Evolutionary conservation across 2,888 invertebrate species (phyloP), one percentile per base, ranked within the genome.

Genomic region (Tubiluchus corallicola): DNA sequence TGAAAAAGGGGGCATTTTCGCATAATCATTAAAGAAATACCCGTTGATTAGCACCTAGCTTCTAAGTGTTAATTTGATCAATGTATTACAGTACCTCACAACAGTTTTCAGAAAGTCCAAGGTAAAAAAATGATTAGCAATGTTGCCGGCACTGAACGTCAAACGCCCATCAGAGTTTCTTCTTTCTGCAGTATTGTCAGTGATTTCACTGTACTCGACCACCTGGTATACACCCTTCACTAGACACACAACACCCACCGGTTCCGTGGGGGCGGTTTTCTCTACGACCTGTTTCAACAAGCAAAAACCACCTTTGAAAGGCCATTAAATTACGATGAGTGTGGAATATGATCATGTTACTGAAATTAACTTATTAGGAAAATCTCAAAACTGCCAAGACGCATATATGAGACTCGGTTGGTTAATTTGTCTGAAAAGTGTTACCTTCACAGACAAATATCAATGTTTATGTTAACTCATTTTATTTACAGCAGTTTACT

Each of bases 121-220:
- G 0, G 82, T 81, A 66, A 98, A 98, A 61, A 87, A 92, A 58
- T 99, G 98, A 63, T 96, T 98, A 64, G 96, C 96, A 50, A 99
- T 98, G 61, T 88, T 96, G 1, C 94, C 98, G 1, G 94, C 88
- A 46, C 77, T 84, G 62, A 90, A 98, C 1, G 82, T 75, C 1
- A 98, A 70, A 42, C 77, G 69, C 0, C 88, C 90, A 52, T 84
- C 77, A 2, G 60, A 49, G 49, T 83, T 79, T 43, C 59, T 54
- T 54, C 78, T 73, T 63, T 84, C 79, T 0, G 94, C 82, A 0
- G 88, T 84, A 54, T 80, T 76, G 29, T 77, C 71, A 0, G 87
- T 82, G 43, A 99, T 79, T 63, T 99, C 98, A 41, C 90, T 92
- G 65, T 99, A 99, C 60, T 99, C 98, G 0, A 96, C 92, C 0